Conservation (phyloP, 2,888 invertebrate genomes). For the Stictocephala bisonia region DNA sequence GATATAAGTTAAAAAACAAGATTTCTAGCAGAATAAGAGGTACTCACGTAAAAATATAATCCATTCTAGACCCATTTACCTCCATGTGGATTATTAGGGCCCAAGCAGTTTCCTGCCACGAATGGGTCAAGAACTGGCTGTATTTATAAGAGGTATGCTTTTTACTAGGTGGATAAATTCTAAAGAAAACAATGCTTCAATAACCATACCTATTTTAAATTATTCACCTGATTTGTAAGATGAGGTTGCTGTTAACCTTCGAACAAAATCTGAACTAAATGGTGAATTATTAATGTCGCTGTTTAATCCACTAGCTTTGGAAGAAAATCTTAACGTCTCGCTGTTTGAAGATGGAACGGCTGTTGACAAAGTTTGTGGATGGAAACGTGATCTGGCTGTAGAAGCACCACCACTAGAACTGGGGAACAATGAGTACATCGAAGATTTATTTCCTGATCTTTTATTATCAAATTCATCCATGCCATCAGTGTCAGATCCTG, state of each 20-base stretch:
- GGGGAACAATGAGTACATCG: not conserved
- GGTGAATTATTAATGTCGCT: constrained; percentile 26
- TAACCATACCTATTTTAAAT: too few relatives aligned
- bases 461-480: constrained; percentile 27
- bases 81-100: too few relatives aligned
- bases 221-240: constrained; percentile 26
- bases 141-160: too few relatives aligned
- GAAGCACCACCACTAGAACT: constrained; percentile 1
- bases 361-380: constrained; percentile 22
- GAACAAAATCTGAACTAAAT: constrained; percentile 52
- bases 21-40: too few relatives aligned
- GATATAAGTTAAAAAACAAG: too few relatives aligned
- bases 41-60: too few relatives aligned
- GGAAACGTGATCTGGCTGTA: constrained; percentile 33
- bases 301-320: not conserved
- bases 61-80: too few relatives aligned
- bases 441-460: not conserved
- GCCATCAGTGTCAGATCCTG: constrained; percentile 44
- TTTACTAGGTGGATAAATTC: too few relatives aligned
- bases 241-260: constrained; percentile 46
- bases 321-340: constrained; percentile 1
- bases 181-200: too few relatives aligned
- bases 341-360: too few relatives aligned
- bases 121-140: too few relatives aligned
- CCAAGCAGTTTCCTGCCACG: too few relatives aligned